These are phyloP conservation scores for Ridgeia piscesae DNA, from an alignment of 1,140 invertebrate genomes.

Conservation along the genomic window DNA sequence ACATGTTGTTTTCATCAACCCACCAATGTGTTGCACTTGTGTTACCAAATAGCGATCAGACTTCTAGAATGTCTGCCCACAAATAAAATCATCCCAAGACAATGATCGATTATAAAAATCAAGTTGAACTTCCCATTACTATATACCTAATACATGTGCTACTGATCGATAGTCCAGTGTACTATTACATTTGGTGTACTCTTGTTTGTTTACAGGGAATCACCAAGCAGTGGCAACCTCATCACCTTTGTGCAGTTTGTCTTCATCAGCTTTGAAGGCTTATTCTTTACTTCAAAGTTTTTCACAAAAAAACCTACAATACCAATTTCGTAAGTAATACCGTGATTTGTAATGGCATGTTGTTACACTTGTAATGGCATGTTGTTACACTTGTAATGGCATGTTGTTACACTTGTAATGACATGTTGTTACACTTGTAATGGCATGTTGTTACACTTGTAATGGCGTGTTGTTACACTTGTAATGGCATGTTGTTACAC, in stretches of 20 bases:
- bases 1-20: too few relatives aligned
- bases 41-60: too few relatives aligned
- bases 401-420: not conserved
- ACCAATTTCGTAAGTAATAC: constrained; percentile 59
- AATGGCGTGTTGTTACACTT: not conserved
- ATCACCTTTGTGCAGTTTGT: constrained; percentile 92
- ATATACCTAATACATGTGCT: too few relatives aligned
- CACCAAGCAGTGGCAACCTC: constrained; percentile 88
- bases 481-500: not conserved
- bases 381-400: not conserved
- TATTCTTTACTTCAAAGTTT: constrained; percentile 84
- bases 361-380: not conserved
- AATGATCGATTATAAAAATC: too few relatives aligned
- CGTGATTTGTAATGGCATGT: not conserved
- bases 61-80: constrained; percentile 20
- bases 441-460: not conserved
- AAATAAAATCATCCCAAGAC: constrained; percentile 3
- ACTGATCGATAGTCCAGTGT: too few relatives aligned
- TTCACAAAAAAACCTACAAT: constrained; percentile 71
- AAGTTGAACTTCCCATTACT: too few relatives aligned
- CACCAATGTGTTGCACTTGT: too few relatives aligned
- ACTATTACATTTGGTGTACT: too few relatives aligned
- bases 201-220: constrained; percentile 67
- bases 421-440: not conserved
- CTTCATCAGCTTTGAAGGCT: constrained; percentile 88